Percentiles rank a stretch among this genome's conserved stretches.
phyloP scores from a whole-genome alignment of 1,140 invertebrate species.

The Eciton burchellii region DNA sequence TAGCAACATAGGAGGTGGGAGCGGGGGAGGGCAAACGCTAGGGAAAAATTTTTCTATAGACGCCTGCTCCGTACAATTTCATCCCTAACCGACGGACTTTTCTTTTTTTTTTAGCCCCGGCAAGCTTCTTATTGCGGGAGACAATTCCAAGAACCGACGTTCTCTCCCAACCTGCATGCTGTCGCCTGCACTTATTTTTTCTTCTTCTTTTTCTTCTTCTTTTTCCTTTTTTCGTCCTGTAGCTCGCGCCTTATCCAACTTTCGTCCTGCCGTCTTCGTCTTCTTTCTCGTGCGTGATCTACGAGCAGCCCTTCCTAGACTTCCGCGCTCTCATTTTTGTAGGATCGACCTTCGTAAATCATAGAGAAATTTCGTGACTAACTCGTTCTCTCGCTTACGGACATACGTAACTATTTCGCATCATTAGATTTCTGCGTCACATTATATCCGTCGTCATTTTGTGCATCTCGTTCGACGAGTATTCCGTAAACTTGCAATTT shows the following conservation, averaged over 20 bases:
- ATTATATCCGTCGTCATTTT: background rate
- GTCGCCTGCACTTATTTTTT: constrained; percentile 33
- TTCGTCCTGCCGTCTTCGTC: constrained; percentile 21
- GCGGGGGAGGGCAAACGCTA: constrained; percentile 46
- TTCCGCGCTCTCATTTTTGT: constrained; percentile 55
- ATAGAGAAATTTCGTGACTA: constrained; percentile 40
- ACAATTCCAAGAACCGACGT: constrained; percentile 74
- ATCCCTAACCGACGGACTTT: constrained; percentile 76
- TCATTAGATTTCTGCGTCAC: background rate
- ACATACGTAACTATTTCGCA: background rate
- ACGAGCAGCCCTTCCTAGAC: constrained; percentile 59
- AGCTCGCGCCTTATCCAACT: constrained; percentile 50
- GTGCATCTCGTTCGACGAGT: background rate
- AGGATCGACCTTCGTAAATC: constrained; percentile 45
- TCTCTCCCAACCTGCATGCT: constrained; percentile 49
- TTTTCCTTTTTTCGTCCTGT: constrained; percentile 11
- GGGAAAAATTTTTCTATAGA: constrained; percentile 72
- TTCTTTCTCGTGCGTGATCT: constrained; percentile 57
- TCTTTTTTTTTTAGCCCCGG: constrained; percentile 77
- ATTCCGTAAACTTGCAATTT: too few species aligned
- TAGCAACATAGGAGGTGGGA: background rate
- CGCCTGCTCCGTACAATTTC: constrained; percentile 73
- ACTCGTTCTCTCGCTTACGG: background rate
- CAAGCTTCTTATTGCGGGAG: constrained; percentile 78
- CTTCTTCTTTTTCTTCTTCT: background rate